Evolutionary conservation across 2,797 vertebrate species (phyloP).

Genomic region (Botia kubotai): DNA sequence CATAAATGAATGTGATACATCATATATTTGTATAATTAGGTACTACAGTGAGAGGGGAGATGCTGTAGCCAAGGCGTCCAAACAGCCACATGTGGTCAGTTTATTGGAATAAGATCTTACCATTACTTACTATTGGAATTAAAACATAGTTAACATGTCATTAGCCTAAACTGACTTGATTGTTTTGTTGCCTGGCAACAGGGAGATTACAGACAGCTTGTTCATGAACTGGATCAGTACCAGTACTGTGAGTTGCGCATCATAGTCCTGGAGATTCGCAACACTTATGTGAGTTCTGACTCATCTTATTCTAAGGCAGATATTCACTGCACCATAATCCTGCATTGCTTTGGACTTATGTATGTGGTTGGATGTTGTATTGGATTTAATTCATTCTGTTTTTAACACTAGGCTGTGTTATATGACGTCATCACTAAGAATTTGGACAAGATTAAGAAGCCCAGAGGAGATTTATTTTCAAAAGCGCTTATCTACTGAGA

Average conservation of each 20-base stretch:
- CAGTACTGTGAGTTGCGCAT: conserved; percentile 87
- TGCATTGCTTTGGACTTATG: background rate
- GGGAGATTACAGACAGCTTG: conserved; percentile 90
- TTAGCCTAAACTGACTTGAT: background rate
- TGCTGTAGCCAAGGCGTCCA: conserved; percentile 89
- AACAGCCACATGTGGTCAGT: conserved; percentile 89
- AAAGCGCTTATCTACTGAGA: conserved; percentile 91
- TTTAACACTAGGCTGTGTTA: conserved; percentile 80
- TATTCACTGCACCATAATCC: background rate
- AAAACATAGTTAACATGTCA: background rate
- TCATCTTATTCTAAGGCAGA: conserved; percentile 1
- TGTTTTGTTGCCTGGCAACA: conserved; percentile 58
- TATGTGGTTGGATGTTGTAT: background rate
- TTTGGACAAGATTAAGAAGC: conserved; percentile 91
- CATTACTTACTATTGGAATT: background rate
- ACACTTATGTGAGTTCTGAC: conserved; percentile 81
- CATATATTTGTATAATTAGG: conserved; percentile 67
- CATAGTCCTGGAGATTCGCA: conserved; percentile 85
- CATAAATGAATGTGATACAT: background rate
- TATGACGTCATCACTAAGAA: conserved; percentile 91
- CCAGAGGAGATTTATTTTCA: conserved; percentile 81
- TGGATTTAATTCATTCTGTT: conserved; percentile 16
- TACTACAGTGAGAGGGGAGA: conserved; percentile 91
- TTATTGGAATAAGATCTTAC: background rate
- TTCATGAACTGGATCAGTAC: conserved; percentile 87